Evolutionary conservation across 2,797 vertebrate genomes (phyloP).

Genomic region (Otus scops): DNA sequence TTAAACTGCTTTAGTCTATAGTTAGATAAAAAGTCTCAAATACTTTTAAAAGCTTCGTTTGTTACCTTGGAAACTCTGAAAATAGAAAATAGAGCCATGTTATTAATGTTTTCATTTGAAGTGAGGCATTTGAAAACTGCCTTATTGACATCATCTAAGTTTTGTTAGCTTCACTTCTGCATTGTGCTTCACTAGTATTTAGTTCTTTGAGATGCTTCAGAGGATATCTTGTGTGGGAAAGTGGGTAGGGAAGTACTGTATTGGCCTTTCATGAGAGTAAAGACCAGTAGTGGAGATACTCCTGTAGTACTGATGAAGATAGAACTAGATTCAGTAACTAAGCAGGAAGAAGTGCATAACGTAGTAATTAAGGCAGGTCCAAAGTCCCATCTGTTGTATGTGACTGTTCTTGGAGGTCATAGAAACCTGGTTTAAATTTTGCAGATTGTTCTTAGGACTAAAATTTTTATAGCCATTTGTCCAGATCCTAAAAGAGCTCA

Average conservation of each 20-base stretch:
- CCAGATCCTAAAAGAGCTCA: background rate
- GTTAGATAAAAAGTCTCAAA: background rate
- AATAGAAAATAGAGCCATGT: background rate
- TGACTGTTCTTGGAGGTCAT: background rate
- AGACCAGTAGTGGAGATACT: background rate
- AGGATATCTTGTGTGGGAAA: background rate
- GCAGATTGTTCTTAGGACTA: background rate
- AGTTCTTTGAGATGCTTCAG: background rate
- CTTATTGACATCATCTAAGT: background rate
- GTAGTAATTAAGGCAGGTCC: background rate
- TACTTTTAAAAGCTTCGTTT: constrained; percentile 38
- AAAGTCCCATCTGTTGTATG: background rate
- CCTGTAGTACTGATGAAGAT: background rate
- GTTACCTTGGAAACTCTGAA: constrained; percentile 51
- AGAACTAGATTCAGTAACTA: background rate
- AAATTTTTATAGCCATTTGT: background rate
- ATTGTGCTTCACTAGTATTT: background rate
- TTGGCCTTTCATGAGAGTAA: background rate
- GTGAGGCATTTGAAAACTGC: background rate
- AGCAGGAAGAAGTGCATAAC: constrained; percentile 1
- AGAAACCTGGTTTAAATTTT: background rate
- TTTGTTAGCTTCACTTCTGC: background rate
- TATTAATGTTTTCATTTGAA: constrained; percentile 25
- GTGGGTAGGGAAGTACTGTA: background rate
- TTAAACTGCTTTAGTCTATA: constrained; percentile 9